These are phyloP conservation scores for Fregata magnificens DNA, from an alignment of 2,113 vertebrate genomes.

Conservation along the genomic window DNA sequence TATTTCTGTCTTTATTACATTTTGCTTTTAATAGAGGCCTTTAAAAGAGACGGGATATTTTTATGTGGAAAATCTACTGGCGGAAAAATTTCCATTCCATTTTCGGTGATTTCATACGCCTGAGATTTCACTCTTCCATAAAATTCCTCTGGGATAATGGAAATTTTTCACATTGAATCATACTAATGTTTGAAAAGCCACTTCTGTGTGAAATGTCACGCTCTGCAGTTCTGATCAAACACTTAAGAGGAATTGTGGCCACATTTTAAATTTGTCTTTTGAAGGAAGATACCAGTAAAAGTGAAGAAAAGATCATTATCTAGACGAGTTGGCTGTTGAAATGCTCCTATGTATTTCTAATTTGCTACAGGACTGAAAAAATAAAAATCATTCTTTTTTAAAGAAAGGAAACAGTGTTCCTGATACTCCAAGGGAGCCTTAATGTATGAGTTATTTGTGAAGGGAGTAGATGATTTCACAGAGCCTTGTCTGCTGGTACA, in stretches of 20 bases:
- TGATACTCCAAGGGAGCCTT: not conserved
- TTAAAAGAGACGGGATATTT: not conserved
- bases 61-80: not conserved
- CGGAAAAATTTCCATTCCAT: not conserved
- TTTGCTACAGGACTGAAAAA: not conserved
- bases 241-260: not conserved
- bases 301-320: not conserved
- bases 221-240: not conserved
- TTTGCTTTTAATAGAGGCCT: not conserved
- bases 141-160: not conserved
- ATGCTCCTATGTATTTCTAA: not conserved
- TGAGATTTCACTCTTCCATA: not conserved
- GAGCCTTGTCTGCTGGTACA: not conserved
- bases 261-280: not conserved
- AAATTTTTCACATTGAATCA: not conserved
- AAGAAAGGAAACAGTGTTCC: not conserved
- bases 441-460: not conserved
- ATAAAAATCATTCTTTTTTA: not conserved
- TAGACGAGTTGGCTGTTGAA: not conserved
- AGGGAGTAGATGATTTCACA: not conserved
- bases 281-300: not conserved
- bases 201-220: not conserved
- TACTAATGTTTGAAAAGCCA: not conserved
- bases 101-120: not conserved
- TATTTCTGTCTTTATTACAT: not conserved